Evolutionary conservation across 2,888 invertebrate genomes (phyloP), one percentile per base, ranked within the genome.

Genomic region (Thereva nobilitata): DNA sequence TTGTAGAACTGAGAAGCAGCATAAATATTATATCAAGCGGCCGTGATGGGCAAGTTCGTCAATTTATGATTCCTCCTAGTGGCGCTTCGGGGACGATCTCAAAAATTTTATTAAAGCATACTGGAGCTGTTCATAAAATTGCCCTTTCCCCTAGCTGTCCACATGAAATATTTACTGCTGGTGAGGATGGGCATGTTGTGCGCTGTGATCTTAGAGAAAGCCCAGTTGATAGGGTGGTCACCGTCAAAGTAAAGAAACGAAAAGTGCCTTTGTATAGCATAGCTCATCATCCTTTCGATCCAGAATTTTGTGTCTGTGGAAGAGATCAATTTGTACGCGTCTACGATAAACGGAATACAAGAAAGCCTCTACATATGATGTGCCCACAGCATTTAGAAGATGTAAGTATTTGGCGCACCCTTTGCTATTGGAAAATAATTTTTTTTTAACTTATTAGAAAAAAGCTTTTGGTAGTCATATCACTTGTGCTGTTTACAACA

Each of bases 401-500:
- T 45, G 78, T 77, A 72, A 73, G 73, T 68, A 5, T 34, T 4
- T 3, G 35, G 9, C 23, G 23, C 23, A 23, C 23, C 23, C 1
- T 23, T 23, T 23, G 23, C 2, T 23, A 2, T 23, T 23, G 23
- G 23, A 2, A 23, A 23, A 23, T 23, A 23, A 23, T 23, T 23
- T 23, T 23, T 23, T 23, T 23, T 23, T 50, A 57, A 55, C 57
- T 45, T 41, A 10, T 63, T 70, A 82, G 69, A 75, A 78, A 52
- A 65, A 70, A 12, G 6, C 67, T 9, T 59, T 59, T 57, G 78
- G 80, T 70, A 82, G 84, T 9, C 90, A 93, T 77, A 87, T 97
- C 3, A 96, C 97, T 0, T 93, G 92, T 76, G 93, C 93, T 5
- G 88, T 94, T 3, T 97, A 93, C 82, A 97, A 93, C 81, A 88